Percentiles rank a stretch among this genome's conserved stretches.
Evolutionary conservation across 2,113 vertebrate species (phyloP).

Genomic region (Myocastor coypus): DNA sequence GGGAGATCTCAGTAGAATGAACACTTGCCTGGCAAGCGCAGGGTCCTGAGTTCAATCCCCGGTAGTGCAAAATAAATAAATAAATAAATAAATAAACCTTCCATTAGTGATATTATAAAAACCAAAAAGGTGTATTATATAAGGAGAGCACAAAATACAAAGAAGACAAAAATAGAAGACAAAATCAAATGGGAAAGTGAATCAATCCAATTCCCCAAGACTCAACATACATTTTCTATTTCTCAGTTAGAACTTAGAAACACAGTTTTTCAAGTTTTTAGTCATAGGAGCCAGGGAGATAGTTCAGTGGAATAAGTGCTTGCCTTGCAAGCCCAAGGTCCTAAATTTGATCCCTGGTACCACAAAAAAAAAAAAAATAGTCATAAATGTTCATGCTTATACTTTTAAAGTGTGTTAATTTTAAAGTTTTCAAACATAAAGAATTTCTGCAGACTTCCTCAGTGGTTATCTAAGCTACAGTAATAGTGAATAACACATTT

Average conservation of each 20-base stretch:
- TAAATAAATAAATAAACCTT: too few relatives aligned
- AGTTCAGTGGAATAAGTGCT: too few relatives aligned
- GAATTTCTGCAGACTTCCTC: neutral
- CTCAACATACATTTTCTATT: neutral
- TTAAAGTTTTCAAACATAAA: neutral
- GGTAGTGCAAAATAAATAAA: too few relatives aligned
- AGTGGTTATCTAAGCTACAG: neutral
- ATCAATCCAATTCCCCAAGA: neutral
- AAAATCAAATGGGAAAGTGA: neutral
- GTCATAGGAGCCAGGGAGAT: too few relatives aligned
- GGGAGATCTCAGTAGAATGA: too few relatives aligned
- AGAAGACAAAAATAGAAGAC: neutral
- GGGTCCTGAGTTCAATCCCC: too few relatives aligned
- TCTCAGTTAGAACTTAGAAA: conserved; percentile 1
- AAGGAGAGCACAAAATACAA: neutral
- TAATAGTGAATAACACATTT: neutral
- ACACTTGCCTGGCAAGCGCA: too few relatives aligned
- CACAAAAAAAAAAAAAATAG: too few relatives aligned
- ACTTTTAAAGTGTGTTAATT: neutral
- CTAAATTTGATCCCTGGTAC: too few relatives aligned
- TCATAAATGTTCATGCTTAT: neutral
- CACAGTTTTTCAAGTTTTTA: neutral
- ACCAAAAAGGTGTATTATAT: too few relatives aligned
- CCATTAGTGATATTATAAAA: too few relatives aligned
- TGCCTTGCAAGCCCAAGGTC: too few relatives aligned